Evolutionary conservation across 2,797 vertebrate genomes (phyloP).

Genomic region (Phrynocephalus forsythii): DNA sequence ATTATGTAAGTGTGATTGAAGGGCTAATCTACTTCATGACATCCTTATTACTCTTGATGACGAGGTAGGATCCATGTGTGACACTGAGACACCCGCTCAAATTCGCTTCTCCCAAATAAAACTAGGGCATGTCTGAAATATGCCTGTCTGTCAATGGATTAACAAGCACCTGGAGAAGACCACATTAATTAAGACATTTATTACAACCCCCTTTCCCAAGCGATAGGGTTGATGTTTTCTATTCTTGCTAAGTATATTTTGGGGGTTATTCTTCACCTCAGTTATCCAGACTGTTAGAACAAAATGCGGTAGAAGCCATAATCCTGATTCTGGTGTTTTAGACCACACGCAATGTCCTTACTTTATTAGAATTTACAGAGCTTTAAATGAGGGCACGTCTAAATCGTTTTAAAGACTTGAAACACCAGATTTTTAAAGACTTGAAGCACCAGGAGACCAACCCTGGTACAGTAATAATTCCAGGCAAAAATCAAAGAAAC

Average conservation of each 20-base stretch:
- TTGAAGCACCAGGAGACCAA: background rate
- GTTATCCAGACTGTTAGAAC: constrained; percentile 10
- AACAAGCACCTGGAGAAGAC: background rate
- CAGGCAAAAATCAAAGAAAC: too few species aligned
- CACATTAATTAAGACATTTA: background rate
- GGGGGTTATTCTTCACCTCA: background rate
- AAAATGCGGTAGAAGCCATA: background rate
- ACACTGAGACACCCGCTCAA: background rate
- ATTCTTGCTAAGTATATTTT: background rate
- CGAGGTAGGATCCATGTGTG: background rate
- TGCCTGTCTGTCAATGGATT: background rate
- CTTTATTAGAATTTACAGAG: background rate
- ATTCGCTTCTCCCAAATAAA: background rate
- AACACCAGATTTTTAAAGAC: background rate
- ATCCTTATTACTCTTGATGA: constrained; percentile 32
- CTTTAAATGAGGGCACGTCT: background rate
- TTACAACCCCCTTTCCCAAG: background rate
- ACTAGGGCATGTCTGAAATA: background rate
- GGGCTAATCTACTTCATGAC: constrained; percentile 35
- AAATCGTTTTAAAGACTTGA: background rate
- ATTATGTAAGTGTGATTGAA: constrained; percentile 35
- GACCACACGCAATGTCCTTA: background rate
- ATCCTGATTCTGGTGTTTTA: background rate
- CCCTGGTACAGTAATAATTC: background rate
- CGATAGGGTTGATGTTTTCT: background rate